Percentiles rank a stretch among this genome's conserved stretches.
These are phyloP conservation scores for Amphipyra berbera DNA, from an alignment of 2,888 invertebrate species.

Conservation along the genomic window DNA sequence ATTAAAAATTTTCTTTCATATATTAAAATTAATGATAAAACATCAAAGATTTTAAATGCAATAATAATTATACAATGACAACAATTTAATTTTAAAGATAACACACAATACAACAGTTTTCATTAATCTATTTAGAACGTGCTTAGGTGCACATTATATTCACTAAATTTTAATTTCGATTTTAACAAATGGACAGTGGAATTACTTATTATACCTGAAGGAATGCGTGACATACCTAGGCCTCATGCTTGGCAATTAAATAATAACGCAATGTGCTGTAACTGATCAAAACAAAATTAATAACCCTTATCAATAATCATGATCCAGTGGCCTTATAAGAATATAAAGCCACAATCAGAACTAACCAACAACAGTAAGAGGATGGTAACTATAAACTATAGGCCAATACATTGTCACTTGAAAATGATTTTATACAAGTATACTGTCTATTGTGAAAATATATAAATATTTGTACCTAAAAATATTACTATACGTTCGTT, in stretches of 20 bases:
- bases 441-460: slow-evolving; percentile 67
- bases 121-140: slow-evolving; percentile 58
- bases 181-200: slow-evolving; percentile 37
- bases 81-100: slow-evolving; percentile 73
- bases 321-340: slow-evolving; percentile 17
- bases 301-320: slow-evolving; percentile 20
- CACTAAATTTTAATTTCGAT: slow-evolving; percentile 40
- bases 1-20: slow-evolving; percentile 21
- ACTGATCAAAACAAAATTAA: slow-evolving; percentile 16
- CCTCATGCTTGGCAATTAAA: slow-evolving; percentile 21
- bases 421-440: slow-evolving; percentile 29
- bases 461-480: slow-evolving; percentile 67
- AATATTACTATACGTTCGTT: slow-evolving; percentile 64
- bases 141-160: slow-evolving; percentile 57
- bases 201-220: slow-evolving; percentile 19
- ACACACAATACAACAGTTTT: slow-evolving; percentile 77
- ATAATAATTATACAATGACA: slow-evolving; percentile 63
- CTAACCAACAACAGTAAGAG: slow-evolving; percentile 33
- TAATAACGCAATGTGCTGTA: slow-evolving; percentile 8
- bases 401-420: slow-evolving; percentile 50
- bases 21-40: slow-evolving; percentile 53
- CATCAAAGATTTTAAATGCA: slow-evolving; percentile 53
- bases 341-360: slow-evolving; percentile 13
- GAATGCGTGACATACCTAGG: slow-evolving; percentile 44
- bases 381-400: slow-evolving; percentile 50